phyloP scores from a whole-genome alignment of 2,113 vertebrate species.

The Synodontis membranacea region DNA sequence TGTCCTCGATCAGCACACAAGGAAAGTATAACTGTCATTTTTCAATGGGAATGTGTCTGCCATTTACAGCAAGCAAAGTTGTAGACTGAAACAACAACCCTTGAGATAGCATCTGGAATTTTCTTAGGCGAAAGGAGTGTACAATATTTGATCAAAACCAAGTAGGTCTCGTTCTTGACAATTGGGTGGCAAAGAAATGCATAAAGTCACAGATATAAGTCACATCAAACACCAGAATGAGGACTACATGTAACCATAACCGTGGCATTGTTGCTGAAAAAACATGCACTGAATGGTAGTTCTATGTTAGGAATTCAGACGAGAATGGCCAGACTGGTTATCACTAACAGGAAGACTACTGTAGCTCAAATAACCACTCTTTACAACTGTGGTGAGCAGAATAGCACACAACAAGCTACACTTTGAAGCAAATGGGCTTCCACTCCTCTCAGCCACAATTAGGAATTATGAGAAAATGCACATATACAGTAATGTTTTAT shows the following conservation, averaged over 20 bases:
- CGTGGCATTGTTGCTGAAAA: not conserved
- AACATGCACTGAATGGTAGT: not conserved
- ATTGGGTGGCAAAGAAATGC: not conserved
- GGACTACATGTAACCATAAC: not conserved
- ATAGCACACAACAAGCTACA: not conserved
- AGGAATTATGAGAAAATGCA: not conserved
- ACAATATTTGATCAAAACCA: no score
- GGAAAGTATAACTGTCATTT: not conserved
- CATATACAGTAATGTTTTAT: no score
- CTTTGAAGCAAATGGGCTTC: not conserved
- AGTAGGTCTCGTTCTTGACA: not conserved
- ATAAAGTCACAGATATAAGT: not conserved
- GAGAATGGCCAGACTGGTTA: not conserved
- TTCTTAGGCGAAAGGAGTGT: no score
- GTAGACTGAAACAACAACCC: not conserved
- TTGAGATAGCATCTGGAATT: not conserved
- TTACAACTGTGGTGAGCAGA: not conserved
- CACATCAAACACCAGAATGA: not conserved
- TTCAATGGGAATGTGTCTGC: not conserved
- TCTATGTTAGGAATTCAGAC: not conserved
- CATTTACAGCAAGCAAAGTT: not conserved
- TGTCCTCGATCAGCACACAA: not conserved
- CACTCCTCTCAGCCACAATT: not conserved
- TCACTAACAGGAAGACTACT: not conserved
- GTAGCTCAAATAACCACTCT: not conserved